Percentiles rank a stretch among this genome's conserved stretches.
phyloP scores from a whole-genome alignment of 2,113 vertebrate genomes.

The Nymphicus hollandicus region DNA sequence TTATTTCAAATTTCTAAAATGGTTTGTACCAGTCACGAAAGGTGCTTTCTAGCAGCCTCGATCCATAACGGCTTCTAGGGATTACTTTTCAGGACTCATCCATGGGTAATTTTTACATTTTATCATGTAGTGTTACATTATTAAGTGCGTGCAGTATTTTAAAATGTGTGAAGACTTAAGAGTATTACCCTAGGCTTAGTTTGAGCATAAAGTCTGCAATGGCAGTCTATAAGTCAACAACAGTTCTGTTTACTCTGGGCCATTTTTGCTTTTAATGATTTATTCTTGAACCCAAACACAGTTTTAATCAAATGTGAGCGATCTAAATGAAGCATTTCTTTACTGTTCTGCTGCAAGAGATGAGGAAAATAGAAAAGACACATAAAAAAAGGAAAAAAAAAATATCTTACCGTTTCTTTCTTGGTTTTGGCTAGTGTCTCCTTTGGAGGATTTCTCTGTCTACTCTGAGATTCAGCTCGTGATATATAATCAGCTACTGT shows the following conservation, averaged over 20 bases:
- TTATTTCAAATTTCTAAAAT: not conserved
- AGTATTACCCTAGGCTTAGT: not conserved
- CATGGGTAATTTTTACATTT: not conserved
- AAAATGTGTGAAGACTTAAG: not conserved
- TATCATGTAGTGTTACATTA: not conserved
- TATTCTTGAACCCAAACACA: not conserved
- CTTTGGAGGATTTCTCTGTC: slow-evolving; percentile 87
- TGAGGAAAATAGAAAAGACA: not conserved
- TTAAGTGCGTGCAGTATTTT: not conserved
- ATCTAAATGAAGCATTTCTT: not conserved
- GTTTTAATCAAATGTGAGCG: fast-evolving
- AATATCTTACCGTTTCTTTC: slow-evolving; percentile 86
- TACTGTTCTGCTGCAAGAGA: not conserved
- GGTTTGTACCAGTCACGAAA: not conserved
- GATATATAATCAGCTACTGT: slow-evolving; percentile 99
- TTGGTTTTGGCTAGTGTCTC: slow-evolving; percentile 90
- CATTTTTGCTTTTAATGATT: not conserved
- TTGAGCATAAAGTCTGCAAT: not conserved
- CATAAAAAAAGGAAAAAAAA: not conserved
- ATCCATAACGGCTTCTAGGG: not conserved
- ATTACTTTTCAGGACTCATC: not conserved
- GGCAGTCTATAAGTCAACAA: fast-evolving
- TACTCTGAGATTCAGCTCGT: slow-evolving; percentile 96
- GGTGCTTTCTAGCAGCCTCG: too few relatives aligned
- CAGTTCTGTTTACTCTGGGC: not conserved